Evolutionary conservation across 2,113 vertebrate species (phyloP).

Genomic region (Cinclus mexicanus): DNA sequence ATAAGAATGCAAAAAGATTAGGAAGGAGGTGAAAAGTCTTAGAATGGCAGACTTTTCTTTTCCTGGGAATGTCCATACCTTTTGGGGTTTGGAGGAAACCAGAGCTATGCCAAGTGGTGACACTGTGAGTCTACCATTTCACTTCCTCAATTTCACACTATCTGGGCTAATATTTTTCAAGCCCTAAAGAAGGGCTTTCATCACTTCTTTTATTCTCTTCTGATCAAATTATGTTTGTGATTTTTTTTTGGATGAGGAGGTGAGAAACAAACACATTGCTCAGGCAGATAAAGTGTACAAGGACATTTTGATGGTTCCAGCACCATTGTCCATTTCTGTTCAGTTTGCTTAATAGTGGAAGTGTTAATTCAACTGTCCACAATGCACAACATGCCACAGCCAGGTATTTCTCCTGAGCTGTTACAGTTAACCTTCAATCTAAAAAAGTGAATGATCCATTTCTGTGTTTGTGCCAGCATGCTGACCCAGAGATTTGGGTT

Average conservation of each 20-base stretch:
- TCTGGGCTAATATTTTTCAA: background rate
- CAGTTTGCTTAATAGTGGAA: background rate
- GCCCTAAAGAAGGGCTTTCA: background rate
- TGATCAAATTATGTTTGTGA: background rate
- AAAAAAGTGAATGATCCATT: background rate
- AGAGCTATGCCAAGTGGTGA: background rate
- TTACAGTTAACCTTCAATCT: background rate
- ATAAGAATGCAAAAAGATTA: background rate
- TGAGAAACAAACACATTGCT: background rate
- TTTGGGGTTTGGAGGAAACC: background rate
- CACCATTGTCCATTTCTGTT: background rate
- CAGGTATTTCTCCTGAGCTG: background rate
- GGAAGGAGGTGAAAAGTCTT: background rate
- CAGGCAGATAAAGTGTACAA: accelerated
- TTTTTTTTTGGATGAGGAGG: background rate
- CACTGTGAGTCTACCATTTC: background rate
- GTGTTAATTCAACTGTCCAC: background rate
- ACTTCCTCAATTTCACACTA: background rate
- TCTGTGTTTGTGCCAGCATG: background rate
- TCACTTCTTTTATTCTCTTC: background rate
- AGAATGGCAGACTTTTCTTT: background rate
- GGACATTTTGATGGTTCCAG: background rate
- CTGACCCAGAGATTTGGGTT: background rate
- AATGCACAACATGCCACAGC: background rate
- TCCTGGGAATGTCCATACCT: background rate